Base-by-base conservation (phyloP, 2,888 invertebrate genomes). In the Drosophila neonasuta region DNA sequence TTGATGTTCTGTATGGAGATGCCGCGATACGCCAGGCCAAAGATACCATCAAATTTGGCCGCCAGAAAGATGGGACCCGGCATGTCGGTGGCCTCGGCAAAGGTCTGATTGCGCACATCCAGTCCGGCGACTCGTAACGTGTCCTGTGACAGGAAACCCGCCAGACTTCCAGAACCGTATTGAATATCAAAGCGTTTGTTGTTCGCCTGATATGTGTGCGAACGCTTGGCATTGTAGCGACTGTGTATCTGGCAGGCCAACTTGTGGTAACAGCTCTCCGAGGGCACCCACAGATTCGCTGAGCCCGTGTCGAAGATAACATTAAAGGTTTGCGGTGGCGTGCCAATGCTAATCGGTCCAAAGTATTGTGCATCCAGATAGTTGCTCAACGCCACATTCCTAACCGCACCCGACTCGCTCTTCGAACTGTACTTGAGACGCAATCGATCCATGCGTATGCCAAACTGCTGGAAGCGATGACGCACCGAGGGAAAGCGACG, bases 271-370 rank as follows among this genome's bases (percentile, higher is more conserved):
- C 99, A 99, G 90, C 97, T 95, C 92, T 97, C 97, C 39, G 99
- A 99, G 6, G 99, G 99, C 67, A 99, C 95, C 99, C 99, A 99
- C 58, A 99, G 93, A 91, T 99, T 99, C 45, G 99, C 97, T 9
- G 99, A 99, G 70, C 99, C 99, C 1, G 99, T 99, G 91, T 99
- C 99, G 91, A 99, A 99, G 74, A 99, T 95, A 72, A 99, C 98
- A 87, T 94, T 95, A 91, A 99, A 99, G 1, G 91, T 92, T 92
- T 99, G 99, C 61, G 96, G 95, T 29, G 99, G 99, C 39, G 93
- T 94, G 67, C 99, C 99, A 90, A 99, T 95, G 1, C 93, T 92
- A 80, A 99, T 97, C 2, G 94, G 94, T 17, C 98, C 99, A 92
- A 96, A 98, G 92, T 99, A 99, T 91, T 99, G 98, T 42, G 98